Evolutionary conservation across 2,888 invertebrate species (phyloP).

Genomic region (Microplitis deprimator): DNA sequence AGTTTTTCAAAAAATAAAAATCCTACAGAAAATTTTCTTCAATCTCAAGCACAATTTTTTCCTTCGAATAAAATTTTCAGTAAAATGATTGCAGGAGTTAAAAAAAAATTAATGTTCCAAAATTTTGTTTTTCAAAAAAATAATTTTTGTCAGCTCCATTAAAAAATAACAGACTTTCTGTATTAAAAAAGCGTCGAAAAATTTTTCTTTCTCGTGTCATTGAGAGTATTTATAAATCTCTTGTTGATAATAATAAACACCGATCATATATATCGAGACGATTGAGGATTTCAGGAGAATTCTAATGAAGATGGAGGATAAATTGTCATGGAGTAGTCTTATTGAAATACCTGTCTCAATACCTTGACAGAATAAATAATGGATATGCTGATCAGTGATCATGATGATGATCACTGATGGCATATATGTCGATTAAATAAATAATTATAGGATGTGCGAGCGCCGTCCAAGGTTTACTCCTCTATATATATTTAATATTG

Average conservation of each 20-base stretch:
- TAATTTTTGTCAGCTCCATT: no score
- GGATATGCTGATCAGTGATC: constrained; percentile 18
- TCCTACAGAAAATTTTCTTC: no score
- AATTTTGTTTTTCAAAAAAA: no score
- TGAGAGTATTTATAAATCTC: background rate
- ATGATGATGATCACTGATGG: constrained; percentile 40
- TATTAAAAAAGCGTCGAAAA: background rate
- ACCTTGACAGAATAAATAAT: constrained; percentile 42
- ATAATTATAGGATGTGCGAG: constrained; percentile 49
- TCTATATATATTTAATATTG: constrained; percentile 40
- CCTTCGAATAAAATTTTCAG: no score
- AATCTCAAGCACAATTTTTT: no score
- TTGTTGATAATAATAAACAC: background rate
- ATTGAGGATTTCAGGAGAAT: constrained; percentile 15
- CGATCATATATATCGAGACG: constrained; percentile 11
- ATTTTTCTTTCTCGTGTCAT: background rate
- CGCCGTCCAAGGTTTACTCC: constrained; percentile 29
- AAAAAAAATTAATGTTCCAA: no score
- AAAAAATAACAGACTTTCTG: background rate
- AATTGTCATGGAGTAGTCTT: constrained; percentile 3
- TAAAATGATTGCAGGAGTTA: no score
- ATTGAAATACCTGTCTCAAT: constrained; percentile 28
- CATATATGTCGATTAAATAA: constrained; percentile 52
- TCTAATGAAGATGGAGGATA: constrained; percentile 26
- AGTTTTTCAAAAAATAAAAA: no score